Percentiles rank a stretch among this genome's conserved stretches.
Evolutionary conservation across 2,888 invertebrate species (phyloP).

Genomic region (Agriopis leucophaearia): DNA sequence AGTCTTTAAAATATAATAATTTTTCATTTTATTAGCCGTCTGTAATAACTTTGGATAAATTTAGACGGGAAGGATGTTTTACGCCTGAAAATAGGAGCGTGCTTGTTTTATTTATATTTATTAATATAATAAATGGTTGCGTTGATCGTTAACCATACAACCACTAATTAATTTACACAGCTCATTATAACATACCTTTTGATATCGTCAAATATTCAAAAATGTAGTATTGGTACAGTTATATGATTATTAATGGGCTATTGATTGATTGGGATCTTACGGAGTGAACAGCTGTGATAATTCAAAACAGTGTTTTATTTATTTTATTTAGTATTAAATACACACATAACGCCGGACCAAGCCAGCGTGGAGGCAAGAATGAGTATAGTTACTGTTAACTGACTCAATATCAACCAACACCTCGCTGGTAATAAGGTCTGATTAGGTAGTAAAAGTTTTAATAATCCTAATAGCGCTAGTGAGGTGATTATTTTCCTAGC

Average conservation of each 20-base stretch:
- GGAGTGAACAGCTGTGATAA: too few species aligned
- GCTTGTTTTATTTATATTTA: neutral
- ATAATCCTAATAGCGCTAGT: slow-evolving; percentile 23
- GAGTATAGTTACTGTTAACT: slow-evolving; percentile 13
- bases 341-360: neutral
- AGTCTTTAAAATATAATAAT: slow-evolving; percentile 66
- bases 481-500: slow-evolving; percentile 6
- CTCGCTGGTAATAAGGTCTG: slow-evolving; percentile 22
- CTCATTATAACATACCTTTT: neutral
- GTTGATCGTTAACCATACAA: neutral
- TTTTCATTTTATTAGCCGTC: slow-evolving; percentile 61
- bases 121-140: neutral
- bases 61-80: neutral
- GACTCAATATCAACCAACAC: slow-evolving; percentile 30
- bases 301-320: neutral
- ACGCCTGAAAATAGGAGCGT: slow-evolving; percentile 11
- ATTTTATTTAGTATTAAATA: neutral
- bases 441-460: slow-evolving; percentile 38
- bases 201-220: neutral
- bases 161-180: neutral
- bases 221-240: too few species aligned
- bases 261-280: too few species aligned
- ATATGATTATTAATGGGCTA: too few species aligned
- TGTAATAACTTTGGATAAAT: neutral
- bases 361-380: neutral